phyloP scores from a whole-genome alignment of 2,797 vertebrate species.

The Eulemur mongoz region DNA sequence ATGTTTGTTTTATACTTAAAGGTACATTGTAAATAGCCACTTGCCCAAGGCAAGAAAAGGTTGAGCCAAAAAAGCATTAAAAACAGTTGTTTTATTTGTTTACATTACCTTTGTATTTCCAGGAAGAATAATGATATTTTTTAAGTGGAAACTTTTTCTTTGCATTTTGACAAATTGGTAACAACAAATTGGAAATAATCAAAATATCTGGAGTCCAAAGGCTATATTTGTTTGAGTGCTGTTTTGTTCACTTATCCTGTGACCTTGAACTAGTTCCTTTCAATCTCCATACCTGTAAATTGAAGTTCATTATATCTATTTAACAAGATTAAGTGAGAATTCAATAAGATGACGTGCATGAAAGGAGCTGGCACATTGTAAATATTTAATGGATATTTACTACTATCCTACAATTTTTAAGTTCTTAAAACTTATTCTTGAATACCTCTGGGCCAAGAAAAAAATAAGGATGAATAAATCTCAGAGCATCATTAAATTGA shows the following conservation, averaged over 20 bases:
- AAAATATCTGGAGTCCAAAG: not conserved
- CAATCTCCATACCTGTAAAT: not conserved
- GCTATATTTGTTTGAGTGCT: not conserved
- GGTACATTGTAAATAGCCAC: not conserved
- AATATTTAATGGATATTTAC: not conserved
- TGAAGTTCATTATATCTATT: not conserved
- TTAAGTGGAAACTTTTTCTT: not conserved
- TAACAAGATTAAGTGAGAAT: constrained; percentile 13
- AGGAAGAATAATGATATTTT: not conserved
- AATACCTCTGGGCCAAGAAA: not conserved
- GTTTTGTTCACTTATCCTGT: not conserved
- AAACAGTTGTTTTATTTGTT: not conserved
- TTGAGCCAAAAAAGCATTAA: not conserved
- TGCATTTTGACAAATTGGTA: not conserved
- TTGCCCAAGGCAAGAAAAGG: not conserved
- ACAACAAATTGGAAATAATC: not conserved
- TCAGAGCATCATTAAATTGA: not conserved
- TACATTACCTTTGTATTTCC: not conserved
- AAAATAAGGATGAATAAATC: not conserved
- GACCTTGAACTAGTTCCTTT: not conserved
- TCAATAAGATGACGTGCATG: not conserved
- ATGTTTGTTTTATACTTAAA: not conserved
- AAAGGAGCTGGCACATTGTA: not conserved
- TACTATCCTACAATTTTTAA: not conserved
- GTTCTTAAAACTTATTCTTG: not conserved